Conservation (phyloP, 2,113 vertebrate genomes). For the Eublepharis macularius region DNA sequence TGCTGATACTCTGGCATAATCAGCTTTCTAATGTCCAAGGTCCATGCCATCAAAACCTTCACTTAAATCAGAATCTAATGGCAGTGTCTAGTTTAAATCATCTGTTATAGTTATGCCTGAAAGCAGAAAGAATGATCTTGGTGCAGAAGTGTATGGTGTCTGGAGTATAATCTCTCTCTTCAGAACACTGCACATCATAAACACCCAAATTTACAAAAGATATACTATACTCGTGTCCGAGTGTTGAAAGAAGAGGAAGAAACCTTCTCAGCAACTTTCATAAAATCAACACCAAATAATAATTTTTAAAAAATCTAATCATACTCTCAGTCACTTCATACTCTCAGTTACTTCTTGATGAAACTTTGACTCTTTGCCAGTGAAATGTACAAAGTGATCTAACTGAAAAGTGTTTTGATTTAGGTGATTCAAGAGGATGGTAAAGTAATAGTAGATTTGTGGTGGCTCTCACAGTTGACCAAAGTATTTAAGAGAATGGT, state of each 20-base stretch:
- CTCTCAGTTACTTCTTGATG: not conserved
- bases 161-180: not conserved
- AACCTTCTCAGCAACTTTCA: not conserved
- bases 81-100: not conserved
- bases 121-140: not conserved
- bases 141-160: not conserved
- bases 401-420: not conserved
- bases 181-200: not conserved
- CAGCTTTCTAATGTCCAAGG: not conserved
- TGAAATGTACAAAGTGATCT: not conserved
- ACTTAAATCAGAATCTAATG: constrained; percentile 19
- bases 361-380: not conserved
- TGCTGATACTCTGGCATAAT: constrained; percentile 21
- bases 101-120: not conserved
- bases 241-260: not conserved
- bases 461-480: not conserved
- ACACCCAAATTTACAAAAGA: not conserved
- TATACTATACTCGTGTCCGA: not conserved
- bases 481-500: not conserved
- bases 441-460: not conserved
- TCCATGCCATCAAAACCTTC: not conserved
- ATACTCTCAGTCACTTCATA: not conserved
- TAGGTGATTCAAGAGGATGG: not conserved
- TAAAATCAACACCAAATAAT: not conserved
- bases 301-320: not conserved